Evolutionary conservation across 1,140 invertebrate genomes (phyloP).

Genomic region (Zophobas morio): DNA sequence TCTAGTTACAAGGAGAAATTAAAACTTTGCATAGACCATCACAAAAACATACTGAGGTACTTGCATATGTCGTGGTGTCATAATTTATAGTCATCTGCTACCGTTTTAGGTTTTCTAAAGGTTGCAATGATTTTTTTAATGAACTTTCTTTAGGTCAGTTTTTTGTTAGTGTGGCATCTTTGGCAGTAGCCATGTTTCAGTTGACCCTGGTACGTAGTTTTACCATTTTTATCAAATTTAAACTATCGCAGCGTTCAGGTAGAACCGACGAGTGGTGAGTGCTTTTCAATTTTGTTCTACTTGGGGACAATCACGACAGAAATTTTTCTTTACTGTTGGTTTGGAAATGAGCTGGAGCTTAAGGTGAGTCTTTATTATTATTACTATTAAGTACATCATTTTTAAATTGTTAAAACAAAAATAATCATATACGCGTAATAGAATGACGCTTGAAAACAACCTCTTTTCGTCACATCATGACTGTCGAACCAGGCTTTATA

Average conservation of each 20-base stretch:
- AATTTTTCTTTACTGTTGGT: neutral
- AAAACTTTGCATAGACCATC: neutral
- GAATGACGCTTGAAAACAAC: neutral
- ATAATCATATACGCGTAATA: neutral
- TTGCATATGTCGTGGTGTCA: neutral
- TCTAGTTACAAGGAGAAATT: neutral
- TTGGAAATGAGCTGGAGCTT: neutral
- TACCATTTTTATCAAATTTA: neutral
- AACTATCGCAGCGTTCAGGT: neutral
- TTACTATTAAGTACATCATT: neutral
- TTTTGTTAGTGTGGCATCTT: neutral
- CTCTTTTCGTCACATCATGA: too few relatives aligned
- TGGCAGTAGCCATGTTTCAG: neutral
- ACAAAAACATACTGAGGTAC: constrained; percentile 5
- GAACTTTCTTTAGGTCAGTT: constrained; percentile 1
- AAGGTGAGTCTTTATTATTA: neutral
- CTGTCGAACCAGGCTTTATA: too few relatives aligned
- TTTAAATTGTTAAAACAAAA: neutral
- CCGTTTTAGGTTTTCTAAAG: constrained; percentile 4
- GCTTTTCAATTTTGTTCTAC: neutral
- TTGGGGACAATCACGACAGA: neutral
- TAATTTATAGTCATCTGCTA: neutral
- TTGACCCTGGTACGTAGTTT: neutral
- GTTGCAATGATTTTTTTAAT: neutral
- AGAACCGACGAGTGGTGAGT: neutral